phyloP scores from a whole-genome alignment of 2,797 vertebrate genomes.

The Tragopan temminckii region DNA sequence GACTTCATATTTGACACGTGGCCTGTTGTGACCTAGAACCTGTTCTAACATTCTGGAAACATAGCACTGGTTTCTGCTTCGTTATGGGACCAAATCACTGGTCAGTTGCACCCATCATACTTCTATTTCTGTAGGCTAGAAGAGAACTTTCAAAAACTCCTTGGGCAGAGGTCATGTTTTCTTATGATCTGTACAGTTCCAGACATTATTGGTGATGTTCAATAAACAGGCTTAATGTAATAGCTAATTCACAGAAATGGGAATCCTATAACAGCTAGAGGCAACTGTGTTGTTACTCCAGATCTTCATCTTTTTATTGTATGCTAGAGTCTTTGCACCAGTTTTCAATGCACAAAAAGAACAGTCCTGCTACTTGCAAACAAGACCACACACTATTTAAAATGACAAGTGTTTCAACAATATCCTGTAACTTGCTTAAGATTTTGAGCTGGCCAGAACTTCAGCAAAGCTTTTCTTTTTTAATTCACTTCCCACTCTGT shows the following conservation, averaged over 20 bases:
- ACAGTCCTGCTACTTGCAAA: conserved; percentile 22
- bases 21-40: not conserved
- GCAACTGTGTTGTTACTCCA: conserved; percentile 36
- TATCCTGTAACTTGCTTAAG: not conserved
- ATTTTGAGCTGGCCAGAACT: not conserved
- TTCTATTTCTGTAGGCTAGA: not conserved
- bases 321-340: not conserved
- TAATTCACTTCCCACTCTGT: too few species aligned
- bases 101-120: not conserved
- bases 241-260: conserved; percentile 47
- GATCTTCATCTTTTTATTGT: conserved; percentile 61
- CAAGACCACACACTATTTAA: not conserved
- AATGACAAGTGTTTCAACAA: not conserved
- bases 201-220: not conserved
- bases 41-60: not conserved
- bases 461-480: not conserved
- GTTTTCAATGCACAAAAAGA: not conserved
- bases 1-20: not conserved
- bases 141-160: not conserved
- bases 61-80: not conserved
- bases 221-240: conserved; percentile 30
- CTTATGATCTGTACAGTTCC: not conserved
- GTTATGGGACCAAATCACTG: not conserved
- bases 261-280: conserved; percentile 25
- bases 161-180: not conserved